Conservation (phyloP, 2,113 vertebrate species). For the Pedionomus torquatus region DNA sequence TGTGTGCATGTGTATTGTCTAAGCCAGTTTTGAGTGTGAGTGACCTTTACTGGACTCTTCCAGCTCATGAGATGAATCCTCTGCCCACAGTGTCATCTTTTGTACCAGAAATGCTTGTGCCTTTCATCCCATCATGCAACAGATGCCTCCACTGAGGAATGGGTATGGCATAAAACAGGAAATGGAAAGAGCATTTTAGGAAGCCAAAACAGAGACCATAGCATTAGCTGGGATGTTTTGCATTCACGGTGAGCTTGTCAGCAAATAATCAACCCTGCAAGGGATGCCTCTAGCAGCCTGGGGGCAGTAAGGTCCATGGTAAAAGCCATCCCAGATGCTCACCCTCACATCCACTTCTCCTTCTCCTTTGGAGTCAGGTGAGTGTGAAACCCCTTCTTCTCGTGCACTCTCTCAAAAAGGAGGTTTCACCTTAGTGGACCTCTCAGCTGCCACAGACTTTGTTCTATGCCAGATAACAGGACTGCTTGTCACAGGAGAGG, state of each 20-base stretch:
- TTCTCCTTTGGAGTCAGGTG: background rate
- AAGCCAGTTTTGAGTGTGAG: too few relatives aligned
- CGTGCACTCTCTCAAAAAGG: too few relatives aligned
- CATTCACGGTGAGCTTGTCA: background rate
- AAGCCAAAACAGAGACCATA: background rate
- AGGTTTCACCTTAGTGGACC: background rate
- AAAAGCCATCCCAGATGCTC: background rate
- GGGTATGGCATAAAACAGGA: background rate
- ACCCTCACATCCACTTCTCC: background rate
- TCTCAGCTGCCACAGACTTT: background rate
- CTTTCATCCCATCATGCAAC: too few relatives aligned
- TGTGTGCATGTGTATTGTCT: too few relatives aligned
- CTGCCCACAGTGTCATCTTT: too few relatives aligned
- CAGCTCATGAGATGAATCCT: too few relatives aligned
- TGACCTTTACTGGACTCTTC: too few relatives aligned
- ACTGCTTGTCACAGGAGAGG: background rate
- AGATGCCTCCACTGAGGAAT: too few relatives aligned
- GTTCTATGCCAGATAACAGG: rapidly evolving
- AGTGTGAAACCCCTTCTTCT: background rate
- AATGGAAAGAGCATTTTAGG: background rate
- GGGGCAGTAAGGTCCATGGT: background rate
- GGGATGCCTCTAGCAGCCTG: background rate
- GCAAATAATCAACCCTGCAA: background rate
- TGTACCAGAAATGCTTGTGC: too few relatives aligned
- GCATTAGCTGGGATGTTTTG: background rate